Evolutionary conservation across 2,797 vertebrate genomes (phyloP), one percentile per base, ranked within the genome.

Genomic region (Nyctalus aviator): DNA sequence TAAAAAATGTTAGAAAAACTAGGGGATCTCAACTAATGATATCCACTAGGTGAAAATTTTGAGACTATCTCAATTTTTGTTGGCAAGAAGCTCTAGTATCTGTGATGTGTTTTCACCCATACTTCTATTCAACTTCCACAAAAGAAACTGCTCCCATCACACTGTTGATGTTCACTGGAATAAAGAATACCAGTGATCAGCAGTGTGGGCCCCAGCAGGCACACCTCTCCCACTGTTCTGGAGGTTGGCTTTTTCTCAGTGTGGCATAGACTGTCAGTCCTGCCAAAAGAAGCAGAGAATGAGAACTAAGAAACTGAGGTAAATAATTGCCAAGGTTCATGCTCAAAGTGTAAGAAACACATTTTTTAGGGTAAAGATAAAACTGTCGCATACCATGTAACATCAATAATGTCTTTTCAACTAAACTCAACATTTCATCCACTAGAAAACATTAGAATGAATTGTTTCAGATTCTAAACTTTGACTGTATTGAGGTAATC

Each of bases 1-100:
- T 30, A 41, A 50, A 95, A 91, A 79, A 30, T 78, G 5, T 21
- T 83, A 84, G n/a, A 88, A 96, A 83, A 78, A 71, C 41, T 75
- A 68, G 18, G 78, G 7, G 6, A 1, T 64, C 37, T 94, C 55
- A 90, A 69, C 20, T 77, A 64, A 84, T 46, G 6, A 30, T 41
- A 66, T 71, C 46, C 53, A 53, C 2, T 13, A 2, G 23, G 9
- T 75, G 6, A 50, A 44, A 84, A 44, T 15, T 79, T 23, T 69
- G 8, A 92, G 21, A 69, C 72, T 27, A 41, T 41, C 62, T 91
- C 50, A 14, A 15, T 41, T 85, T 87, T 92, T 57, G 7, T 76
- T 53, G 37, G 14, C 25, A 57, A 88, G 55, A 68, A 57, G 66
- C 32, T 83, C 53, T 23, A 7, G 5, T 44, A 14, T 37, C 25